phyloP scores from a whole-genome alignment of 35 echinoderm and acorn worm species.

The Chiridota heheva region DNA sequence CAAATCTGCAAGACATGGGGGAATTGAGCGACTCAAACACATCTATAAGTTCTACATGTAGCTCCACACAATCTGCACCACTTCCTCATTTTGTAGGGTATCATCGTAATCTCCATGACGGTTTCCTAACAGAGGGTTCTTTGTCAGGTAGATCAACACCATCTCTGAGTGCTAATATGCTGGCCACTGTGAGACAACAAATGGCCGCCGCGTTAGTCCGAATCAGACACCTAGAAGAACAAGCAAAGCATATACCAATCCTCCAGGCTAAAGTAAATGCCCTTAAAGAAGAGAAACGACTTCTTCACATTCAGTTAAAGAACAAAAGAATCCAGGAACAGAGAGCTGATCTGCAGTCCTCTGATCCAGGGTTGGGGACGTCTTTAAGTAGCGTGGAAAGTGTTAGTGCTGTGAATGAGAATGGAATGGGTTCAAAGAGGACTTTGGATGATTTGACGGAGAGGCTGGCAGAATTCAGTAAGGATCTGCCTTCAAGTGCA shows the following conservation, averaged over 20 bases:
- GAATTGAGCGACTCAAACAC: constrained; percentile 71
- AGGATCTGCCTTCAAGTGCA: too few relatives aligned
- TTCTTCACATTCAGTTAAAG: constrained; percentile 85
- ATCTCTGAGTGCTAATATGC: constrained; percentile 62
- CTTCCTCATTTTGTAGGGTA: constrained; percentile 39
- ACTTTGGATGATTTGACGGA: too few relatives aligned
- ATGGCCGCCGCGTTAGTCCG: constrained; percentile 82
- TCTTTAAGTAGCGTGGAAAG: too few relatives aligned
- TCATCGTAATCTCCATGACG: constrained; percentile 24
- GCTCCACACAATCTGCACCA: constrained; percentile 60
- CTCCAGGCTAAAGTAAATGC: constrained; percentile 87
- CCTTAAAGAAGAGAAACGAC: constrained; percentile 94
- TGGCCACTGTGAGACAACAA: constrained; percentile 80
- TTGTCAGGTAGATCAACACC: constrained; percentile 86
- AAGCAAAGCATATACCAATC: constrained; percentile 86
- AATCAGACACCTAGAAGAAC: constrained; percentile 84
- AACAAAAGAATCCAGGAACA: constrained; percentile 37
- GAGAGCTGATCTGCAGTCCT: not conserved
- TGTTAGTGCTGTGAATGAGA: too few relatives aligned
- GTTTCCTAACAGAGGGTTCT: not conserved
- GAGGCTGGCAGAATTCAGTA: too few relatives aligned
- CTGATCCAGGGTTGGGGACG: too few relatives aligned
- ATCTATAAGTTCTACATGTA: constrained; percentile 75
- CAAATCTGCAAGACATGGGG: constrained; percentile 53
- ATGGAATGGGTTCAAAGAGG: too few relatives aligned